A percentile compares a stretch with the other conserved stretches of the same genome.
phyloP scores from a whole-genome alignment of 2,888 invertebrate species.

The Argynnis bischoffii region DNA sequence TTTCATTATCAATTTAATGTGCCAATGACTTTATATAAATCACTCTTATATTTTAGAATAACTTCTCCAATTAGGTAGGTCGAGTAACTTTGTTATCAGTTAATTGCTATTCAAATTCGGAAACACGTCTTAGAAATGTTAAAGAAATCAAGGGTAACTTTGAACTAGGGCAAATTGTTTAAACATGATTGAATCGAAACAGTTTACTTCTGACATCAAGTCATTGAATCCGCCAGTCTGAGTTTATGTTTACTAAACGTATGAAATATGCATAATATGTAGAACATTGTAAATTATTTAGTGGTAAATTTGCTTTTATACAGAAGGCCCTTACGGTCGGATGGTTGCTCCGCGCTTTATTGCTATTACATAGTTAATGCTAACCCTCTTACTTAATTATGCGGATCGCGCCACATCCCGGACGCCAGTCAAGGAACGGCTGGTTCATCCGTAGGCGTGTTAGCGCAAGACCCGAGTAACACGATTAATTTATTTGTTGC shows the following conservation, averaged over 20 bases:
- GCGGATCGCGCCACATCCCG: conserved; percentile 62
- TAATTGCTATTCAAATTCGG: conserved; percentile 47
- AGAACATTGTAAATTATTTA: conserved; percentile 54
- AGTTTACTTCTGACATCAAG: conserved; percentile 22
- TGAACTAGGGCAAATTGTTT: conserved; percentile 33
- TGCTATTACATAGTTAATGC: conserved; percentile 77
- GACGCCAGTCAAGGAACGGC: conserved; percentile 48
- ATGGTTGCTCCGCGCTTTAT: conserved; percentile 64
- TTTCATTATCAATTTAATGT: background rate
- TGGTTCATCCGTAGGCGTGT: conserved; percentile 51
- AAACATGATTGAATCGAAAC: conserved; percentile 44
- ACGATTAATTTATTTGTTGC: conserved; percentile 67
- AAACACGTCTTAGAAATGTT: conserved; percentile 37
- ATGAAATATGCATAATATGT: conserved; percentile 34
- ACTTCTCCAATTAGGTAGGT: conserved; percentile 36
- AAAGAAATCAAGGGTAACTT: conserved; percentile 36
- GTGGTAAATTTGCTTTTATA: conserved; percentile 63
- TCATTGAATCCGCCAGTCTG: conserved; percentile 27
- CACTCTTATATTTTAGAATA: conserved; percentile 27
- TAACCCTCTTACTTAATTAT: conserved; percentile 78
- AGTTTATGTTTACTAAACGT: conserved; percentile 28
- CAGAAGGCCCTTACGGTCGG: conserved; percentile 56
- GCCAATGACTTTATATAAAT: conserved; percentile 4
- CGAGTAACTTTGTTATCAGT: conserved; percentile 46
- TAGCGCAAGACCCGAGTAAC: conserved; percentile 64